A percentile compares a stretch with the other conserved stretches of the same genome.
phyloP scores from a whole-genome alignment of 2,113 vertebrate species.

The Uropsilus gracilis region DNA sequence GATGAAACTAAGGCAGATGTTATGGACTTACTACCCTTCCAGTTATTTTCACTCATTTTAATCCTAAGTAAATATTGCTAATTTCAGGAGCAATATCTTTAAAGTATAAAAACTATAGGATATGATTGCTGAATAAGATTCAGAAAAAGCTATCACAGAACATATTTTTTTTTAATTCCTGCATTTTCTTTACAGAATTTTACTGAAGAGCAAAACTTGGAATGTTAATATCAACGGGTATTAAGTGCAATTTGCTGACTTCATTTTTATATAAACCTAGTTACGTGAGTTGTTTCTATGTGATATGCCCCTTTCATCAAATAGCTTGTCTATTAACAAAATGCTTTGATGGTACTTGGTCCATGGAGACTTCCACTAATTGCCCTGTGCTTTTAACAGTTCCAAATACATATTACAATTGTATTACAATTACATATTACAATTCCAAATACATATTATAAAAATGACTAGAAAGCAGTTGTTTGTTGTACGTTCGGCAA shows the following conservation, averaged over 20 bases:
- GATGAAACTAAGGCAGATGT: neutral
- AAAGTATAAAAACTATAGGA: conserved; percentile 7
- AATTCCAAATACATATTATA: conserved; percentile 72
- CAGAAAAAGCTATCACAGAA: conserved; percentile 1
- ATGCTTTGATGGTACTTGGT: conserved; percentile 59
- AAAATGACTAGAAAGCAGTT: conserved; percentile 44
- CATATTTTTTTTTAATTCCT: conserved; percentile 46
- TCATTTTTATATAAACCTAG: conserved; percentile 36
- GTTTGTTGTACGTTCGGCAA: neutral
- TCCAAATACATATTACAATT: conserved; percentile 66
- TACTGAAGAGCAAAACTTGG: conserved; percentile 22
- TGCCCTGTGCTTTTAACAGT: conserved; percentile 68
- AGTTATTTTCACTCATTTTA: conserved; percentile 14
- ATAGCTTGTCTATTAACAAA: conserved; percentile 73
- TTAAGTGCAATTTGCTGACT: conserved; percentile 53
- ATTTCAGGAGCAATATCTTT: conserved; percentile 43
- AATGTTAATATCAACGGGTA: neutral
- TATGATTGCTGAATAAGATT: conserved; percentile 27
- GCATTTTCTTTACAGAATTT: conserved; percentile 53
- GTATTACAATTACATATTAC: conserved; percentile 63
- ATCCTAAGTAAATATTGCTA: conserved; percentile 46
- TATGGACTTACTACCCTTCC: neutral
- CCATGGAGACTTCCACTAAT: conserved; percentile 71
- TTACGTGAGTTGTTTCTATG: conserved; percentile 24
- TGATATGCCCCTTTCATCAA: conserved; percentile 58